Conservation (phyloP, 2,888 invertebrate genomes). For the Agapostemon virescens region DNA sequence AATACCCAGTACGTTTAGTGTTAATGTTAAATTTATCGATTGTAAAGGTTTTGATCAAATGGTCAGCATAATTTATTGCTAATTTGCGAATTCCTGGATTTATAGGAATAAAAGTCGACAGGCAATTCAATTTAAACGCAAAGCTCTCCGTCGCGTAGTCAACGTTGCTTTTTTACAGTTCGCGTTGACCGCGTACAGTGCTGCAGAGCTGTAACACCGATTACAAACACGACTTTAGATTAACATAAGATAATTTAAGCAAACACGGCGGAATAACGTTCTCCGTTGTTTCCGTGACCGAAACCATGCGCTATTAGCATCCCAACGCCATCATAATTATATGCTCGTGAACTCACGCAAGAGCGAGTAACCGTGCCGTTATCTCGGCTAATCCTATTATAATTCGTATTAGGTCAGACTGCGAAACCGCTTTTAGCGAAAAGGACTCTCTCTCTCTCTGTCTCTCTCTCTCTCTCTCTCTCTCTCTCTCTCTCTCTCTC, state of each 20-base stretch:
- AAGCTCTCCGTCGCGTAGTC: background rate
- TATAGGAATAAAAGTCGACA: background rate
- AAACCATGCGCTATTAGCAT: conserved; percentile 59
- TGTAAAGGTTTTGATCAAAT: background rate
- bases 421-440: conserved; percentile 22
- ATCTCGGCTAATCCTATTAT: conserved; percentile 56
- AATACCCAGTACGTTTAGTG: no score
- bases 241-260: conserved; percentile 46
- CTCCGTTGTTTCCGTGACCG: conserved; percentile 53
- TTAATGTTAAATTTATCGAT: background rate
- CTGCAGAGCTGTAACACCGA: background rate
- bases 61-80: background rate
- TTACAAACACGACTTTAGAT: conserved; percentile 18
- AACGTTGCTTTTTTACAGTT: background rate
- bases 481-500: no score
- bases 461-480: no score
- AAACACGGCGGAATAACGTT: conserved; percentile 37
- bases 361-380: conserved; percentile 40
- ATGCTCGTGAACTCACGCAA: conserved; percentile 57
- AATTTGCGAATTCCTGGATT: background rate
- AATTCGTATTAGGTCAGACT: conserved; percentile 50
- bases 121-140: background rate
- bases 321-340: conserved; percentile 55
- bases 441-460: background rate
- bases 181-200: background rate